phyloP scores from a whole-genome alignment of 2,113 vertebrate genomes.

The Siniperca chuatsi region DNA sequence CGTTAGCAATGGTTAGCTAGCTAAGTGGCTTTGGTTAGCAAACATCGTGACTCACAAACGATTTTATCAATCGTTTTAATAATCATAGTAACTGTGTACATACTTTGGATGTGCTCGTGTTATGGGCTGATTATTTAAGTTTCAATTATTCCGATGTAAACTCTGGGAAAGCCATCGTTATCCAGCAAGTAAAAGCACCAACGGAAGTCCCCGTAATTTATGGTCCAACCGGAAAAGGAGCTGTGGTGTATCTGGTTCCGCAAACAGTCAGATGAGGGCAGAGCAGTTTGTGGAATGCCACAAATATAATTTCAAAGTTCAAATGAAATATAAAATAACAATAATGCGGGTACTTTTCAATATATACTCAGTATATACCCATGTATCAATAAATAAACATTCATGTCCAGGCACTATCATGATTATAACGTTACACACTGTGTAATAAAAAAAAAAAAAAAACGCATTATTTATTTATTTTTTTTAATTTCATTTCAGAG shows the following conservation, averaged over 20 bases:
- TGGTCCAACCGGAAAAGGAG: conserved; percentile 33
- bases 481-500: too few species aligned
- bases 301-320: too few species aligned
- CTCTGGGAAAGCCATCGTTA: conserved; percentile 67
- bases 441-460: too few species aligned
- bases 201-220: background rate
- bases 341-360: too few species aligned
- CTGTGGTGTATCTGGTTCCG: conserved; percentile 24
- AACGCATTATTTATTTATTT: too few species aligned
- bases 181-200: conserved; percentile 29
- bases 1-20: background rate
- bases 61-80: background rate
- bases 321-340: too few species aligned
- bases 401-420: too few species aligned
- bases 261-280: background rate
- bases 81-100: conserved; percentile 4
- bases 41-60: background rate
- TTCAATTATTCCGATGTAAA: conserved; percentile 19
- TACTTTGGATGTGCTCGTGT: conserved; percentile 13
- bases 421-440: too few species aligned
- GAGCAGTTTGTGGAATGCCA: background rate
- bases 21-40: background rate
- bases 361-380: too few species aligned
- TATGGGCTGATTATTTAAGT: background rate
- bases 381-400: too few species aligned